Percentiles rank a stretch among this genome's conserved stretches.
Evolutionary conservation across 2,888 invertebrate genomes (phyloP).

Genomic region (Chironomus riparius): DNA sequence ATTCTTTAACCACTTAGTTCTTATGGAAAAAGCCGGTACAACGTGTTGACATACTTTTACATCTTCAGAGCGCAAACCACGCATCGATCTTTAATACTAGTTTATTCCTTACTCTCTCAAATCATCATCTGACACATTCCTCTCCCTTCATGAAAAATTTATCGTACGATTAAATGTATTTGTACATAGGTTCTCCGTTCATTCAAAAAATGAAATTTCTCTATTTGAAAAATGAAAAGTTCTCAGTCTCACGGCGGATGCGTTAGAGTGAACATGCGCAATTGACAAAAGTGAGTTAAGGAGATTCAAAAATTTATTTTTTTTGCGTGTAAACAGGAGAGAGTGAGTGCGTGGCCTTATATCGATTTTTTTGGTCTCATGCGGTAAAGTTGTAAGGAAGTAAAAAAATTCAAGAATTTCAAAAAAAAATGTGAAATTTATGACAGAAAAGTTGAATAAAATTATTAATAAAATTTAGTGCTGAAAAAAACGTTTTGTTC

Average conservation of each 20-base stretch:
- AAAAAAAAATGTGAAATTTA: not conserved
- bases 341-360: not conserved
- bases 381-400: not conserved
- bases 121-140: too few relatives aligned
- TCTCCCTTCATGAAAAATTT: too few relatives aligned
- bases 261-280: not conserved
- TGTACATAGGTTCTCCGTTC: not conserved
- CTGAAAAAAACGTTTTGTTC: not conserved
- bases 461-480: too few relatives aligned
- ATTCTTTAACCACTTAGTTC: too few relatives aligned
- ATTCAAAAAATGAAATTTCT: not conserved
- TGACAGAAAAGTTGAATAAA: not conserved
- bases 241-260: not conserved
- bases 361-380: constrained; percentile 1
- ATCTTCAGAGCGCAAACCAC: too few relatives aligned
- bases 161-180: too few relatives aligned
- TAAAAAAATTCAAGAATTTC: not conserved
- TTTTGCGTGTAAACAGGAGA: not conserved
- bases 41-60: too few relatives aligned
- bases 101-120: too few relatives aligned
- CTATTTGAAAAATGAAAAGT: not conserved
- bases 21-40: too few relatives aligned
- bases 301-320: not conserved
- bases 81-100: too few relatives aligned
- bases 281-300: not conserved